Base-by-base conservation (phyloP, 1,140 invertebrate genomes). In the Eriosoma lanigerum region DNA sequence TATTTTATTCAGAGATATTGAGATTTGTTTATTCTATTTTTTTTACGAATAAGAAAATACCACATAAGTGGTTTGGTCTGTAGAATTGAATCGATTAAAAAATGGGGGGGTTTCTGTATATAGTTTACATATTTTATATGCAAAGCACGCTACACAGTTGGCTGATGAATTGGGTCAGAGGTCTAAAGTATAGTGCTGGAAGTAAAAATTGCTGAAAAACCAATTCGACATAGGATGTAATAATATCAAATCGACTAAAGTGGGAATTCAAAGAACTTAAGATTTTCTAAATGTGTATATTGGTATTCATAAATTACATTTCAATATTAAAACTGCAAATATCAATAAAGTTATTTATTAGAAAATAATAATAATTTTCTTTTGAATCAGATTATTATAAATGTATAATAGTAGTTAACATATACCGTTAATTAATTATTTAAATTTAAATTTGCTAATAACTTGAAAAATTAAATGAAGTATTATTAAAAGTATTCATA, bases 81-180 rank as follows among this genome's bases (percentile, higher is more conserved):
- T 50, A 50, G 17, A 9, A 72, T 72, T 9, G 46, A 72, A 72
- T 72, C 68, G 24, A 72, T 72, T 72, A 52, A 72, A 72, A 72
- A 72, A 48, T 12, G 24, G 50, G 68, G 26, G 54, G 38, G 24
- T 68, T 68, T 68, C 21, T 68, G 13, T 68, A 68, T 46, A 68
- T 52, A 72, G 24, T 72, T 29, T 29, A 75, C 32, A 75, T 56
- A 75, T 54, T 54, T 76, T 76, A 58, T 26, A 46, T 19, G 56
- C 32, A 48, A 76, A 58, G 21, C 15, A 62, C 75, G 44, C 26
- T 78, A 78, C 56, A 76, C n/a, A 62, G 52, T 78, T 78, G 56
- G 38, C 32, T 48, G 75, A 60, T 78, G 56, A 78, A 78, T 19
- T 78, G 75, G 75, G 56, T 78, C 75, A 78, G 32, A 75, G 19